phyloP scores from a whole-genome alignment of 1,140 invertebrate species.

The Globodera rostochiensis region DNA sequence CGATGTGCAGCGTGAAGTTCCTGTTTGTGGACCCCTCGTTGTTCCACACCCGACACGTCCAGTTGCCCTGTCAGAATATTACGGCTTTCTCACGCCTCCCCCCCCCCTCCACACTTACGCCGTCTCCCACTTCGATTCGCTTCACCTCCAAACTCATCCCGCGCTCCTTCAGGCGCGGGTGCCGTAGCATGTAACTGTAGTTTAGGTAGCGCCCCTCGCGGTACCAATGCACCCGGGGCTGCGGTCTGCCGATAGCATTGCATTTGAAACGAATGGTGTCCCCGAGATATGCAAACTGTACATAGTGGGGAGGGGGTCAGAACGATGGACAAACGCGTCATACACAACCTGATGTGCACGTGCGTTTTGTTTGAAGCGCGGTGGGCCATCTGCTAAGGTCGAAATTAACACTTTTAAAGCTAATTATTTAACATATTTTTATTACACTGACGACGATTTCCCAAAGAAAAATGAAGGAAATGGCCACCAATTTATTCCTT shows the following conservation, averaged over 20 bases:
- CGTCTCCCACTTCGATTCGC: slow-evolving; percentile 50
- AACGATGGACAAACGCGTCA: not conserved
- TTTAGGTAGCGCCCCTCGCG: slow-evolving; percentile 52
- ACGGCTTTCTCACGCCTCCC: not conserved
- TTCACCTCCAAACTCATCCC: slow-evolving; percentile 48
- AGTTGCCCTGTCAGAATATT: slow-evolving; percentile 50
- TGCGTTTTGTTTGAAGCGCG: slow-evolving; percentile 54
- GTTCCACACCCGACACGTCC: slow-evolving; percentile 64
- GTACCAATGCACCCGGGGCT: slow-evolving; percentile 57
- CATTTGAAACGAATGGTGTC: slow-evolving; percentile 53
- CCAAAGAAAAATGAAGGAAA: slow-evolving; percentile 5
- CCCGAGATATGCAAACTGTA: slow-evolving; percentile 47
- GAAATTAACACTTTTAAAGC: slow-evolving; percentile 12
- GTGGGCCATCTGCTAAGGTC: slow-evolving; percentile 38
- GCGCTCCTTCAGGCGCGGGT: slow-evolving; percentile 33
- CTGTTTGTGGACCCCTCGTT: slow-evolving; percentile 53
- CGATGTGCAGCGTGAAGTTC: slow-evolving; percentile 63
- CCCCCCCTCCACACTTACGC: slow-evolving; percentile 34
- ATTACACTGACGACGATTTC: slow-evolving; percentile 15
- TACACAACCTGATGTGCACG: slow-evolving; percentile 41
- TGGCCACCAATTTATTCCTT: not conserved
- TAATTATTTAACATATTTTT: slow-evolving; percentile 22
- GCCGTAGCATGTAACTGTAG: slow-evolving; percentile 45
- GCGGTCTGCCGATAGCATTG: slow-evolving; percentile 50
- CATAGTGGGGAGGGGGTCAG: not conserved